phyloP scores from a whole-genome alignment of 2,113 vertebrate genomes.

The Mirounga angustirostris region DNA sequence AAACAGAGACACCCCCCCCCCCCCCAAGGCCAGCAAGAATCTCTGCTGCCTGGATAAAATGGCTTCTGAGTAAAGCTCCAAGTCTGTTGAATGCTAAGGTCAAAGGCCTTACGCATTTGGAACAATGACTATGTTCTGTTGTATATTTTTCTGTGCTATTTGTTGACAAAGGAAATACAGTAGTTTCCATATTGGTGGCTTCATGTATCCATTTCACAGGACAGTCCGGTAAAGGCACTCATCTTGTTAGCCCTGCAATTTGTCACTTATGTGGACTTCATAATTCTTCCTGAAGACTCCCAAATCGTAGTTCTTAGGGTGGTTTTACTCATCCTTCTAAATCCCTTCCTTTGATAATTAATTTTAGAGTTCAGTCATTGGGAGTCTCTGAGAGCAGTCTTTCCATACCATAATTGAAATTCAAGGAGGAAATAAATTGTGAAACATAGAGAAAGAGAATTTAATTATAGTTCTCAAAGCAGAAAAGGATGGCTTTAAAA shows the following conservation, averaged over 20 bases:
- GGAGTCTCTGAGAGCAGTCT: conserved; percentile 14
- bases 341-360: conserved; percentile 6
- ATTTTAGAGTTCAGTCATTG: conserved; percentile 17
- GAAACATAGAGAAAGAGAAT: conserved; percentile 32
- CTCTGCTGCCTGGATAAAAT: background rate
- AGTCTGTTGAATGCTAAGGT: background rate
- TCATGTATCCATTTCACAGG: background rate
- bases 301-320: background rate
- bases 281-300: background rate
- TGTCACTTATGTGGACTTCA: background rate
- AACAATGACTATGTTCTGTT: background rate
- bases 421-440: conserved; percentile 18
- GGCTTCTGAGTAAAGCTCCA: background rate
- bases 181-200: background rate
- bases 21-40: background rate
- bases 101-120: background rate
- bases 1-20: background rate
- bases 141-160: background rate
- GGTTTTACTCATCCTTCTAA: background rate
- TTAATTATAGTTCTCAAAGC: background rate
- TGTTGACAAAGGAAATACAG: background rate
- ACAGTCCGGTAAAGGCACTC: background rate
- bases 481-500: background rate
- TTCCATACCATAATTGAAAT: conserved; percentile 48
- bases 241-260: background rate